phyloP scores from a whole-genome alignment of 2,113 vertebrate species.

The Poecile atricapillus region DNA sequence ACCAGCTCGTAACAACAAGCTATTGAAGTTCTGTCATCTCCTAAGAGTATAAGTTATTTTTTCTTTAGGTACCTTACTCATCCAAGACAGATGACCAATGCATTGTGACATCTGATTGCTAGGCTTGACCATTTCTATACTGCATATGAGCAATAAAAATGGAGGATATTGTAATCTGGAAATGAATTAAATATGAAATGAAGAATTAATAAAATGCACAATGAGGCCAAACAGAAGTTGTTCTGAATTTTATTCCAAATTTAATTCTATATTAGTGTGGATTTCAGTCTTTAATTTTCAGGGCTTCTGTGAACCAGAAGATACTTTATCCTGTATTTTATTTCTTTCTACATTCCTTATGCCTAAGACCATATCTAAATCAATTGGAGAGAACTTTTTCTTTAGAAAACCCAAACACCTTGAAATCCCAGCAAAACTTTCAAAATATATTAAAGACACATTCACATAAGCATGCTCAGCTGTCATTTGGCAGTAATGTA shows the following conservation, averaged over 20 bases:
- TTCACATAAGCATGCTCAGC: not conserved
- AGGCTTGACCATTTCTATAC: not conserved
- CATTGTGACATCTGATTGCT: not conserved
- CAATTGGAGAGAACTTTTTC: not conserved
- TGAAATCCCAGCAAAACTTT: not conserved
- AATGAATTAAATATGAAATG: not conserved
- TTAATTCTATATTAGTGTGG: not conserved
- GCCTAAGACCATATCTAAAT: not conserved
- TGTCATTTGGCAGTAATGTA: not conserved
- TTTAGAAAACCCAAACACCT: rapidly evolving
- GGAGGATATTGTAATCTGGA: not conserved
- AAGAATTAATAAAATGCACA: not conserved
- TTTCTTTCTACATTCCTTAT: not conserved
- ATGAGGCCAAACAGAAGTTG: not conserved
- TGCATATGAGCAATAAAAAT: not conserved
- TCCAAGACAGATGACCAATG: not conserved
- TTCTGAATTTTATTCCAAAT: not conserved
- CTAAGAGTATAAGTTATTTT: not conserved
- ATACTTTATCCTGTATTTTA: not conserved
- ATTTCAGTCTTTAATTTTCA: not conserved
- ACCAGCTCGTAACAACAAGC: not conserved
- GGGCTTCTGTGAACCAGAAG: not conserved
- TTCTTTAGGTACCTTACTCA: not conserved
- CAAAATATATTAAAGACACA: not conserved
- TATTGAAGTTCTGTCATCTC: not conserved